Percentiles rank a stretch among this genome's conserved stretches.
These are phyloP conservation scores for Enoplosus armatus DNA, from an alignment of 2,797 vertebrate species.

Conservation along the genomic window DNA sequence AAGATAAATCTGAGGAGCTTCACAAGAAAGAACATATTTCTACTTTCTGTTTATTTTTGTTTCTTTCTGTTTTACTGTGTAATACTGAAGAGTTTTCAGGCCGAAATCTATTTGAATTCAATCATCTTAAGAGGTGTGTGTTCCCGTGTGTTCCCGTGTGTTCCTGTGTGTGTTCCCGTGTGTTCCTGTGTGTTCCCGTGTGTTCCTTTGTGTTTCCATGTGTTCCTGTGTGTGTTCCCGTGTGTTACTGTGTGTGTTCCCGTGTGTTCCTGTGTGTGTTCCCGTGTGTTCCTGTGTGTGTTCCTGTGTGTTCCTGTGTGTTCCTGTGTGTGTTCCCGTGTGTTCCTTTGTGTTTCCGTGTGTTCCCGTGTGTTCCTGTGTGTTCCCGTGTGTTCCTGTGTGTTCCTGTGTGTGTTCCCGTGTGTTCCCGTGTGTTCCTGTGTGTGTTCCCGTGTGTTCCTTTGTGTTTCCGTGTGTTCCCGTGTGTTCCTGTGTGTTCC, in stretches of 20 bases:
- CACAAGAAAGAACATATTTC: not conserved
- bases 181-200: not conserved
- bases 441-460: not conserved
- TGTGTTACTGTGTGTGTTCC: not conserved
- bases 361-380: too few relatives aligned
- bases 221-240: not conserved
- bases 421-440: too few relatives aligned
- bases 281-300: too few relatives aligned
- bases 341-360: too few relatives aligned
- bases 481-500: too few relatives aligned
- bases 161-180: not conserved
- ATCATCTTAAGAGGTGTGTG: not conserved
- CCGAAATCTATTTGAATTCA: not conserved
- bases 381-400: not conserved
- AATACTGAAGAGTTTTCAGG: not conserved
- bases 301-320: not conserved
- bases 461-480: too few relatives aligned
- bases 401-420: not conserved
- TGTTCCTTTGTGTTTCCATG: too few relatives aligned
- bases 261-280: too few relatives aligned
- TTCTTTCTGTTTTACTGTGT: too few relatives aligned
- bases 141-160: too few relatives aligned
- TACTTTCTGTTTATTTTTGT: too few relatives aligned
- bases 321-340: constrained; percentile 9
- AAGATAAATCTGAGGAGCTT: not conserved